Evolutionary conservation across 2,797 vertebrate genomes (phyloP).

Genomic region (Catamblyrhynchus diadema): DNA sequence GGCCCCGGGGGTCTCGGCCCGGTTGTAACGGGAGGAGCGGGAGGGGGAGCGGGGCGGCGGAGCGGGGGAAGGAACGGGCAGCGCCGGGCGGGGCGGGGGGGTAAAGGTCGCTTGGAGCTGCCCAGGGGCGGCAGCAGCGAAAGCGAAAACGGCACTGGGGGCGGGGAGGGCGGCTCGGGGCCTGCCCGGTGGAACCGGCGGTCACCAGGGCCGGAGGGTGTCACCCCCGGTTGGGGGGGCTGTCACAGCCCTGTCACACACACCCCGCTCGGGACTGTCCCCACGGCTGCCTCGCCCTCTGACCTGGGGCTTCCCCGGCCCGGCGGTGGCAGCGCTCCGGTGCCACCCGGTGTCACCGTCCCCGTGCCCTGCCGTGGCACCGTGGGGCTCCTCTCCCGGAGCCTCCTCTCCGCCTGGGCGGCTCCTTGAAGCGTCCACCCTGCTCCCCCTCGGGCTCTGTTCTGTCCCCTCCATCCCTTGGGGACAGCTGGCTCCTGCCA

Average conservation of each 20-base stretch:
- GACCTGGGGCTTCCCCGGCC: neutral
- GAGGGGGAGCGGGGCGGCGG: too few species aligned
- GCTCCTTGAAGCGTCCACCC: fast-evolving
- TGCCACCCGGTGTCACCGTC: neutral
- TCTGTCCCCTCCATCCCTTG: fast-evolving
- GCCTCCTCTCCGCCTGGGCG: fast-evolving
- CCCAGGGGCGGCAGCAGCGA: neutral
- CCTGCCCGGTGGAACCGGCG: neutral
- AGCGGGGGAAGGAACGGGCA: neutral
- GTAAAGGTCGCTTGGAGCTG: neutral
- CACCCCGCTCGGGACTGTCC: neutral
- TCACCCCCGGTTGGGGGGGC: too few species aligned
- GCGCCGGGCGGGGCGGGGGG: neutral
- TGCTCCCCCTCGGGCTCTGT: fast-evolving
- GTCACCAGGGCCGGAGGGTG: neutral
- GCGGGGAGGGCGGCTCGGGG: neutral
- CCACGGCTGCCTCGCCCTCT: neutral
- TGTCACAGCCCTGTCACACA: neutral
- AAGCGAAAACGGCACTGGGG: neutral
- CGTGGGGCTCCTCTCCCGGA: neutral
- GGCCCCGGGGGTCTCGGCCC: neutral
- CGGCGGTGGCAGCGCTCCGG: neutral
- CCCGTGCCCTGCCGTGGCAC: neutral
- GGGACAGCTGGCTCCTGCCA: neutral
- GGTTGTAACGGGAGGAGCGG: neutral